Conservation (phyloP, 2,797 vertebrate genomes). For the Enteromius trimaculatus region DNA sequence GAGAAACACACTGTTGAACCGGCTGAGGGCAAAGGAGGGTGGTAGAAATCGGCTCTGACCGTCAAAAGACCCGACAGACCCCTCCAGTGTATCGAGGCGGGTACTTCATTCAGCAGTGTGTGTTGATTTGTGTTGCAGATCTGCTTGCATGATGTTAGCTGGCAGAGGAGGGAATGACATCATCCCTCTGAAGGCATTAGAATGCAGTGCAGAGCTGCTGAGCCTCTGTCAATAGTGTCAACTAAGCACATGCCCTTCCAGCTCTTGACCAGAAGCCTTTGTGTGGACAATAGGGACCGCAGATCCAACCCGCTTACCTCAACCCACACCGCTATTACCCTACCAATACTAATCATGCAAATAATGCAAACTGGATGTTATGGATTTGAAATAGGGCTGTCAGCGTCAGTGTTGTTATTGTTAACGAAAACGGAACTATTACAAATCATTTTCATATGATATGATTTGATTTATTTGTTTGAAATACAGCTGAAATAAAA, state of each 20-base stretch:
- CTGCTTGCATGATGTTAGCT: constrained; percentile 48
- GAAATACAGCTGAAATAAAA: not conserved
- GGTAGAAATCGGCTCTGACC: constrained; percentile 27
- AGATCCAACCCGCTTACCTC: constrained; percentile 28
- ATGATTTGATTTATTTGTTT: not conserved
- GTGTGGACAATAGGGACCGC: not conserved
- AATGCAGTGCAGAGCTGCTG: constrained; percentile 56
- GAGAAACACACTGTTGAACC: constrained; percentile 18
- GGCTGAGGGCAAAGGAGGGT: not conserved
- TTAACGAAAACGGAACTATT: not conserved
- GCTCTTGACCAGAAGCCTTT: constrained; percentile 28
- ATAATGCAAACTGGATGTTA: not conserved
- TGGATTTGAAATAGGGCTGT: not conserved
- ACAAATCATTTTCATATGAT: not conserved
- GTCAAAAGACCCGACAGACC: constrained; percentile 1
- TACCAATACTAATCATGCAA: not conserved
- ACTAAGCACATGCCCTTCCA: constrained; percentile 67
- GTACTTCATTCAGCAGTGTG: not conserved
- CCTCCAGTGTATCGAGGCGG: not conserved
- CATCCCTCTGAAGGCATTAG: constrained; percentile 64
- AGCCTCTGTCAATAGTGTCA: constrained; percentile 69
- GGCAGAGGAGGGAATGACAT: constrained; percentile 61
- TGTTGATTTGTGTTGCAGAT: constrained; percentile 46
- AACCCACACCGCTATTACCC: not conserved
- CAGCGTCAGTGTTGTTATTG: not conserved